These are phyloP conservation scores for Osmoderma eremita DNA, from an alignment of 2,888 invertebrate genomes.

Conservation along the genomic window DNA sequence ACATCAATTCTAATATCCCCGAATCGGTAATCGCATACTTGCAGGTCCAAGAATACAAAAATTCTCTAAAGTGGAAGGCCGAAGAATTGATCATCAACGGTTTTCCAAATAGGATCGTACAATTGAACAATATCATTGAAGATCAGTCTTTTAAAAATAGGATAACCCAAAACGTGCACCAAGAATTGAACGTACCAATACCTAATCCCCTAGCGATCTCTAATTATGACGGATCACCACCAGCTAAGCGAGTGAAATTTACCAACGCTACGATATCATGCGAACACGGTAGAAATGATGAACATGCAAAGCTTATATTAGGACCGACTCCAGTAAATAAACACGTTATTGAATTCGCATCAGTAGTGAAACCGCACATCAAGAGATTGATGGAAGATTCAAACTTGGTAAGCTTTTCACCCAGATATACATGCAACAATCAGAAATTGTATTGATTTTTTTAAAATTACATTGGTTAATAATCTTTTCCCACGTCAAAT, in stretches of 20 bases:
- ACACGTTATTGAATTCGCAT: constrained; percentile 86
- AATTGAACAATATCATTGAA: constrained; percentile 86
- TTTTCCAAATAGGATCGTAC: constrained; percentile 93
- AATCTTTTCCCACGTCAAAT: too few species aligned
- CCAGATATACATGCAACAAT: neutral
- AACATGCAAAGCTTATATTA: constrained; percentile 79
- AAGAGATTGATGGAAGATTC: constrained; percentile 94
- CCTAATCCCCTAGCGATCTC: constrained; percentile 78
- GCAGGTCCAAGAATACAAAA: constrained; percentile 91
- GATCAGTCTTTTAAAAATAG: constrained; percentile 80
- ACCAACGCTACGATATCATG: constrained; percentile 58
- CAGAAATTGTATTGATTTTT: too few species aligned
- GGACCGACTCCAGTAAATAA: constrained; percentile 91
- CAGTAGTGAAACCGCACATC: constrained; percentile 93
- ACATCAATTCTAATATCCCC: neutral
- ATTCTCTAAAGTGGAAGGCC: constrained; percentile 86
- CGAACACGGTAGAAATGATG: constrained; percentile 44
- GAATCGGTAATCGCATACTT: constrained; percentile 53
- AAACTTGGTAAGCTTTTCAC: constrained; percentile 77
- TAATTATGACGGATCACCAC: constrained; percentile 68
- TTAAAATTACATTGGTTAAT: too few species aligned
- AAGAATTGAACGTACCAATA: constrained; percentile 88
- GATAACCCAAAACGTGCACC: constrained; percentile 77
- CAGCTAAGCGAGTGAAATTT: constrained; percentile 73
- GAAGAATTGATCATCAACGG: constrained; percentile 88